Conservation (phyloP, 2,888 invertebrate genomes). For the Psylliodes chrysocephalus region DNA sequence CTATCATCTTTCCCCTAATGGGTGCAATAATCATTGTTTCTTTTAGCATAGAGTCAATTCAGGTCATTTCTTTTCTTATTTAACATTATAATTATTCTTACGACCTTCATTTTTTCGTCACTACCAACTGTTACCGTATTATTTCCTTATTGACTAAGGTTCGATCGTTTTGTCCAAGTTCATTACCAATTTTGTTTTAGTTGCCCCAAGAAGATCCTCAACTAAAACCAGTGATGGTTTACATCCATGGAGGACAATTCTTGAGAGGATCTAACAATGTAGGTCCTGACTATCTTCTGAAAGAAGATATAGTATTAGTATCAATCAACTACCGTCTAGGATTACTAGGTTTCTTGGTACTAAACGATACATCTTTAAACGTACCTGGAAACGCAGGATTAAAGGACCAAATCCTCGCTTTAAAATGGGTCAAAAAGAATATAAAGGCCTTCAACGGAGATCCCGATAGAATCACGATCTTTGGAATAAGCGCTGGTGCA, state of each 20-base stretch:
- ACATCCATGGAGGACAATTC: constrained; percentile 45
- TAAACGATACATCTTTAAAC: constrained; percentile 59
- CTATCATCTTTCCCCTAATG: too few relatives aligned
- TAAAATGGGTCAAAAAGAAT: constrained; percentile 66
- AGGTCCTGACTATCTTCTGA: constrained; percentile 41
- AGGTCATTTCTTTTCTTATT: too few relatives aligned
- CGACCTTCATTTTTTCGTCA: too few relatives aligned
- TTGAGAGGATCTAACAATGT: constrained; percentile 33
- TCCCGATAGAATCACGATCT: constrained; percentile 62
- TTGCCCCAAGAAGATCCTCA: background rate
- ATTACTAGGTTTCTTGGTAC: constrained; percentile 60
- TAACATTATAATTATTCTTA: too few relatives aligned
- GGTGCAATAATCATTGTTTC: too few relatives aligned
- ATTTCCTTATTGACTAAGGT: too few relatives aligned
- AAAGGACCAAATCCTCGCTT: constrained; percentile 65
- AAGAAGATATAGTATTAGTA: constrained; percentile 41
- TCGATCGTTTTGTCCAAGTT: too few relatives aligned
- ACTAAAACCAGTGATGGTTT: constrained; percentile 45
- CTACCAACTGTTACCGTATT: too few relatives aligned
- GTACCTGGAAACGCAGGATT: constrained; percentile 64
- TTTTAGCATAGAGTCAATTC: too few relatives aligned
- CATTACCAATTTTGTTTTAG: background rate
- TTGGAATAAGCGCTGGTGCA: constrained; percentile 67
- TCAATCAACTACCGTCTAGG: constrained; percentile 45
- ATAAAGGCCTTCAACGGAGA: constrained; percentile 63